Evolutionary conservation across 2,113 vertebrate species (phyloP).

Genomic region (Elanoides forficatus): DNA sequence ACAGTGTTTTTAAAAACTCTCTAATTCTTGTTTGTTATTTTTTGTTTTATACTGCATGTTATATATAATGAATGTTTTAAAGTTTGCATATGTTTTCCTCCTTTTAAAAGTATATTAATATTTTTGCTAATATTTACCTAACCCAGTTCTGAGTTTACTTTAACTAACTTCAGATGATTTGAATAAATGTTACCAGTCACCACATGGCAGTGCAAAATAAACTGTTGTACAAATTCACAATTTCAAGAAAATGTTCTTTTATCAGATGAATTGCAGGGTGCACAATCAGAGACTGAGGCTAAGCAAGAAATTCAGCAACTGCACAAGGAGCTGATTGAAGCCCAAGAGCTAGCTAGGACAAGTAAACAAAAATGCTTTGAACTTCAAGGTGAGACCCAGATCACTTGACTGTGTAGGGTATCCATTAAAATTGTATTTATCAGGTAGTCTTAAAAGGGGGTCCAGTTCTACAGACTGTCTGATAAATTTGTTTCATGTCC

Average conservation of each 20-base stretch:
- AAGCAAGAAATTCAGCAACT: constrained; percentile 93
- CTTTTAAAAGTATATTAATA: constrained; percentile 18
- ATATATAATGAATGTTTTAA: neutral
- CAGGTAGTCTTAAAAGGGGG: neutral
- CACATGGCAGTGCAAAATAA: constrained; percentile 12
- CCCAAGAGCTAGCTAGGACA: constrained; percentile 92
- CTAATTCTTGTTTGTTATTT: neutral
- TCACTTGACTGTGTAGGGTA: constrained; percentile 33
- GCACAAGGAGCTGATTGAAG: constrained; percentile 91
- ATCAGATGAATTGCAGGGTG: constrained; percentile 87
- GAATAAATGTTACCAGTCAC: neutral
- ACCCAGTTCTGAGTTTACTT: constrained; percentile 17
- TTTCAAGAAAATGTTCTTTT: constrained; percentile 75
- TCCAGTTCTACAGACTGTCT: neutral
- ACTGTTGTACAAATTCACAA: constrained; percentile 48
- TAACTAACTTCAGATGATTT: constrained; percentile 47
- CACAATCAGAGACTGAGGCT: constrained; percentile 87
- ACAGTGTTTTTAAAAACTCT: neutral
- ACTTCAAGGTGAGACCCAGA: constrained; percentile 87
- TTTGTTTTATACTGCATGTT: neutral
- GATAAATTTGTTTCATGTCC: neutral
- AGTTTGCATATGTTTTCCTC: neutral
- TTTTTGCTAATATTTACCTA: constrained; percentile 63
- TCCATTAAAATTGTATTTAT: neutral
- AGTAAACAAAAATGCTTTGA: constrained; percentile 96